Evolutionary conservation across 2,797 vertebrate species (phyloP), one percentile per base, ranked within the genome.

Genomic region (Acestrorhynchus altus): DNA sequence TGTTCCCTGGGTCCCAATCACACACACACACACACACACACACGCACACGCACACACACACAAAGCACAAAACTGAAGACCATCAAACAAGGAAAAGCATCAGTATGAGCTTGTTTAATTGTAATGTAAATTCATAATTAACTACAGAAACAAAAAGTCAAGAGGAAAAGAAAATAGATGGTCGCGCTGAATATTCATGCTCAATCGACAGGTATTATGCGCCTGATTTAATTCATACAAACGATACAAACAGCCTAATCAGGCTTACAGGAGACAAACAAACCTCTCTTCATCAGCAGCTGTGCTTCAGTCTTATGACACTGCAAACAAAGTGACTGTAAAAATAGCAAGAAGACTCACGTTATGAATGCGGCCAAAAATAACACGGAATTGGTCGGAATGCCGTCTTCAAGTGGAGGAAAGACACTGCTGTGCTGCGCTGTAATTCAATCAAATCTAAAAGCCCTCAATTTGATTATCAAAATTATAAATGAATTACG

Each of bases 401-500:
- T 71, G 49, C 46, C 40, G 46, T 18, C 10, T 8, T 31, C 5
- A 8, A 28, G 2, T 2, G 44, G 44, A 22, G 26, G 57, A 22
- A 40, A 76, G 65, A 7, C 16, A 44, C 31, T 9, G 59, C 66
- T 49, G 24, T 56, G 52, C 49, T 47, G 39, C 4, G 64, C 20
- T 13, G n/a, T 64, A 80, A 76, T 80, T 59, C 73, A 66, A 80
- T 76, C 59, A 66, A 49, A 64, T 71, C 72, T 51, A 56, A 31
- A 35, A 72, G 59, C 42, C 54, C 66, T 57, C 42, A 65, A 76
- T 80, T 76, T 65, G 60, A 80, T 76, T 76, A 80, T 61, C 54
- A 76, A 72, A 76, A 80, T 51, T 76, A 22, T 42, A 80, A 76
- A 76, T 80, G 76, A 76, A 80, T 76, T 76, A 76, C 31, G n/a